Conservation (phyloP, 1,140 invertebrate genomes). For the Dreissena polymorpha region DNA sequence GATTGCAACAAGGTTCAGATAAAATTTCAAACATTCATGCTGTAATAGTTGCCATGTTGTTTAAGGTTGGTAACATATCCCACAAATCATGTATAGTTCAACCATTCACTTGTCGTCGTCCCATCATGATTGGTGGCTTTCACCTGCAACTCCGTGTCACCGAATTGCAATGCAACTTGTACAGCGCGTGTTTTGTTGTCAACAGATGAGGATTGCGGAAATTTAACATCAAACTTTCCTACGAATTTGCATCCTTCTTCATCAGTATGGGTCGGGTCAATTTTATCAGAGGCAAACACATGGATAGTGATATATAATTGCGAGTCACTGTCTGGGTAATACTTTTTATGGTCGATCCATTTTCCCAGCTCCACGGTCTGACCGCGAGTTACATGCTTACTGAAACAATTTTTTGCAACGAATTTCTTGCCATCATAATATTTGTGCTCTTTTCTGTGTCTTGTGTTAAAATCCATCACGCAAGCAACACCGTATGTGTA, state of each 20-base stretch:
- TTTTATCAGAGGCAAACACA: slow-evolving; percentile 20
- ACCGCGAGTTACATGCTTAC: slow-evolving; percentile 25
- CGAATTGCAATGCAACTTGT: slow-evolving; percentile 32
- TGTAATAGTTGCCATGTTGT: too few relatives aligned
- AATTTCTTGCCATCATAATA: slow-evolving; percentile 12
- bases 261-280: slow-evolving; percentile 20
- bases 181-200: slow-evolving; percentile 14
- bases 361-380: slow-evolving; percentile 22
- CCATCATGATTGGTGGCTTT: background rate
- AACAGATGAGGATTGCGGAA: slow-evolving; percentile 9
- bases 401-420: slow-evolving; percentile 27
- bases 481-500: slow-evolving; percentile 35
- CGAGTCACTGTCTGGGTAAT: slow-evolving; percentile 10
- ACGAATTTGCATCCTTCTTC: slow-evolving; percentile 17
- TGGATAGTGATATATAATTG: slow-evolving; percentile 7
- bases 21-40: too few relatives aligned
- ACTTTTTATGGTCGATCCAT: slow-evolving; percentile 21
- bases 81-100: background rate
- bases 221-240: slow-evolving; percentile 30
- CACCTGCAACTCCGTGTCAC: slow-evolving; percentile 36
- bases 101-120: background rate
- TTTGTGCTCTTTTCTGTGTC: slow-evolving; percentile 9
- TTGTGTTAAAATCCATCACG: slow-evolving; percentile 26
- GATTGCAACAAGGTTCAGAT: too few relatives aligned
- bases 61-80: too few relatives aligned